Conservation (phyloP, 1,140 invertebrate species). For the Latrodectus geometricus region DNA sequence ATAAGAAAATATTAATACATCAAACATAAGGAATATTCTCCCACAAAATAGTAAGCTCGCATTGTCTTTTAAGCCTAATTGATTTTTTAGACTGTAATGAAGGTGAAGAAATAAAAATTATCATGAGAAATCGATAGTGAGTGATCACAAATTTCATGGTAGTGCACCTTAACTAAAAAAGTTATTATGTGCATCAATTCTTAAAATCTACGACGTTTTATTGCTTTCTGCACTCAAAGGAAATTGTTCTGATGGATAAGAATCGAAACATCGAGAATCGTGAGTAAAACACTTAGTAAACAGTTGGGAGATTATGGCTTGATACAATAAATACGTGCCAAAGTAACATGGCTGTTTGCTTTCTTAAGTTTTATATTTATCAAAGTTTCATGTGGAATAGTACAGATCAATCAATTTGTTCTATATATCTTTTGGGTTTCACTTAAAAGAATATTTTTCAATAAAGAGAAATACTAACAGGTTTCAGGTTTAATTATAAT, state of each 20-base stretch:
- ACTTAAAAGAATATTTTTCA: too few species aligned
- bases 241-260: constrained; percentile 39
- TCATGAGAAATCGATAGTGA: not conserved
- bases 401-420: too few species aligned
- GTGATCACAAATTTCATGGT: constrained; percentile 30
- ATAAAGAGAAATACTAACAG: too few species aligned
- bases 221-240: constrained; percentile 49
- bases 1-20: too few species aligned
- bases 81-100: constrained; percentile 18
- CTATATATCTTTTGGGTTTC: too few species aligned
- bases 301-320: constrained; percentile 2
- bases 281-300: constrained; percentile 28
- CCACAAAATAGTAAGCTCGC: not conserved
- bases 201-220: constrained; percentile 26
- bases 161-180: constrained; percentile 21
- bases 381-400: too few species aligned
- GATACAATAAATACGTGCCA: constrained; percentile 7
- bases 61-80: constrained; percentile 32
- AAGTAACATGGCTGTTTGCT: not conserved
- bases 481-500: too few species aligned
- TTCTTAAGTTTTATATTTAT: not conserved
- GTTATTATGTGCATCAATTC: constrained; percentile 29
- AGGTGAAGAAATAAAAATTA: constrained; percentile 14
- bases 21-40: too few species aligned
- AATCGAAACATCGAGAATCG: not conserved